phyloP scores from a whole-genome alignment of 2,113 vertebrate species.

The Epinephelus fuscoguttatus region DNA sequence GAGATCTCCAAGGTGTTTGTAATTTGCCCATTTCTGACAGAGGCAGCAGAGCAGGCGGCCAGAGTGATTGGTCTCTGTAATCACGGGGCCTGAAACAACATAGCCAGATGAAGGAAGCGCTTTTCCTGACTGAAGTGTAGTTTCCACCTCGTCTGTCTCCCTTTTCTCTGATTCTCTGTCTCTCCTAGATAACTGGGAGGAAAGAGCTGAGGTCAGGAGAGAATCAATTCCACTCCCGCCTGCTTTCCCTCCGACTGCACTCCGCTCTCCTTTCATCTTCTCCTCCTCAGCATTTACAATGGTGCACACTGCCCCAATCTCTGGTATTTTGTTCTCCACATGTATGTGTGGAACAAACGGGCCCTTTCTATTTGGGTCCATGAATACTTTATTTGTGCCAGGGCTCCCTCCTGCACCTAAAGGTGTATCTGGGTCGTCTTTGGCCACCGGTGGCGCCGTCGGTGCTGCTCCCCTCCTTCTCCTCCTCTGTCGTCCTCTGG shows the following conservation, averaged over 20 bases:
- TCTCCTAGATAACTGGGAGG: constrained; percentile 78
- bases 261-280: constrained; percentile 81
- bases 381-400: constrained; percentile 50
- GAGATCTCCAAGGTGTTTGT: constrained; percentile 97
- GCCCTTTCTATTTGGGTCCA: constrained; percentile 76
- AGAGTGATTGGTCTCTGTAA: constrained; percentile 91
- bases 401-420: constrained; percentile 53
- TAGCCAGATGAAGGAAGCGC: constrained; percentile 92
- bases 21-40: constrained; percentile 99
- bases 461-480: constrained; percentile 71
- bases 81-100: constrained; percentile 93
- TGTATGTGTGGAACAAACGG: constrained; percentile 96
- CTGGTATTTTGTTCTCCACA: constrained; percentile 94
- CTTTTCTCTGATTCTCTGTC: constrained; percentile 81
- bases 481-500: constrained; percentile 75
- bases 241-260: constrained; percentile 72
- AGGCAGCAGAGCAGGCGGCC: constrained; percentile 96
- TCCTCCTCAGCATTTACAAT: constrained; percentile 98
- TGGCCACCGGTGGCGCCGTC: constrained; percentile 54
- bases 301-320: constrained; percentile 93
- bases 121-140: constrained; percentile 89
- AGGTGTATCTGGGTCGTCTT: constrained; percentile 76
- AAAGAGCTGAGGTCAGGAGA: constrained; percentile 70
- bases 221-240: constrained; percentile 72
- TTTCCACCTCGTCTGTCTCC: constrained; percentile 78